Evolutionary conservation across 2,797 vertebrate species (phyloP).

Genomic region (Luscinia megarhynchos): DNA sequence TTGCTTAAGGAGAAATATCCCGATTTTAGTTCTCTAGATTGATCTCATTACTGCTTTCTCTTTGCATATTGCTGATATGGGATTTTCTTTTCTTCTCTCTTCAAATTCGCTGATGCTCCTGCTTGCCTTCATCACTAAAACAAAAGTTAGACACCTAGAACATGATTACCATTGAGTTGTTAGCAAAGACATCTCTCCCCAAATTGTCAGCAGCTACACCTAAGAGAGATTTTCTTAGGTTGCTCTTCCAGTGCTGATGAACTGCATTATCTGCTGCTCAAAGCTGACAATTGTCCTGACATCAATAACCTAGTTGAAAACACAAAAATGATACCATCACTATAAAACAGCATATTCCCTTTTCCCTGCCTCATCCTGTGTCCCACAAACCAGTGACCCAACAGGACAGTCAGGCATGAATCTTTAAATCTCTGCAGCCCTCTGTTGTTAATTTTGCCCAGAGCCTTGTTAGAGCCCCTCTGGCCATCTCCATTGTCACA

Average conservation of each 20-base stretch:
- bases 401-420: not conserved
- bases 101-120: not conserved
- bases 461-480: not conserved
- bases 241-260: not conserved
- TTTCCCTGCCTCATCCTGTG: not conserved
- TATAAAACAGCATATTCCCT: not conserved
- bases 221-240: not conserved
- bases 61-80: not conserved
- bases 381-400: not conserved
- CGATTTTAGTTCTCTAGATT: not conserved
- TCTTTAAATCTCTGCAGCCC: not conserved
- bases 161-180: not conserved
- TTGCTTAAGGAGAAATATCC: not conserved
- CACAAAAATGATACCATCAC: not conserved
- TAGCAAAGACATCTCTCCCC: not conserved
- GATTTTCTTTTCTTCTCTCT: not conserved
- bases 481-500: not conserved
- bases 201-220: not conserved
- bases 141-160: not conserved
- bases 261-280: not conserved
- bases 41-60: not conserved
- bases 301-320: not conserved
- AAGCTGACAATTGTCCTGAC: not conserved
- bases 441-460: not conserved
- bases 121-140: not conserved